Evolutionary conservation across 64 coral and sea anemone genomes (phyloP), one percentile per base, ranked within the genome.

Genomic region (Dendrophyllia cribrosa): DNA sequence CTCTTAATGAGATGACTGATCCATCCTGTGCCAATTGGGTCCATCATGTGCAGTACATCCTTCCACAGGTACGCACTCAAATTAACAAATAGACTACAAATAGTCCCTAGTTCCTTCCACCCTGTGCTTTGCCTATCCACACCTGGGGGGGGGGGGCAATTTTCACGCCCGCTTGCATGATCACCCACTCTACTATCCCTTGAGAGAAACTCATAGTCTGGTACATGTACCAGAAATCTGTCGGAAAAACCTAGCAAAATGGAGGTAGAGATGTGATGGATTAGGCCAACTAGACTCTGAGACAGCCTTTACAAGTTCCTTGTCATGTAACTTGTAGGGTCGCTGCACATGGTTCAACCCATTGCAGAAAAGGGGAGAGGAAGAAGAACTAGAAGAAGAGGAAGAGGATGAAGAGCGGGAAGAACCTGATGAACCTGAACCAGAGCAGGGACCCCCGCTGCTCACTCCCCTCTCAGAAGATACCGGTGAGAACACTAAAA

Each of bases 401-500:
- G 97, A 98, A 64, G 97, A 98, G 16, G 97, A 98, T 14, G 97
- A 98, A 43, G 97, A 98, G 71, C 76, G 94, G 58, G 97, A 98
- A 88, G 97, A 98, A 44, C 97, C 97, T 48, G 97, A 98, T 91
- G 97, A 98, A 69, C 97, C 97, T 23, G 97, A 98, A 43, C 97
- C 97, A 72, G 97, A 98, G 76, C 92, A 91, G 68, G 97, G 97
- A 63, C 97, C 97, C 9, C 91, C 94, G 12, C 83, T 98, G 55
- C 88, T 98, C 44, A 98, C 97, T 52, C 97, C 97, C 16, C 72
- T 98, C 80, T 98, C 97, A 44, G 97, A 98, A 62, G 97, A 98
- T 51, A 70, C 76, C 26, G 96, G 96, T 98, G 72, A 64, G 58
- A 45, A 24, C 20, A 20, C 2, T 69, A 69, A 69, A 22, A 25